Percentiles rank a stretch among this genome's conserved stretches.
Conservation (phyloP, 2,888 invertebrate species). For the Chloroclystis v-ata region DNA sequence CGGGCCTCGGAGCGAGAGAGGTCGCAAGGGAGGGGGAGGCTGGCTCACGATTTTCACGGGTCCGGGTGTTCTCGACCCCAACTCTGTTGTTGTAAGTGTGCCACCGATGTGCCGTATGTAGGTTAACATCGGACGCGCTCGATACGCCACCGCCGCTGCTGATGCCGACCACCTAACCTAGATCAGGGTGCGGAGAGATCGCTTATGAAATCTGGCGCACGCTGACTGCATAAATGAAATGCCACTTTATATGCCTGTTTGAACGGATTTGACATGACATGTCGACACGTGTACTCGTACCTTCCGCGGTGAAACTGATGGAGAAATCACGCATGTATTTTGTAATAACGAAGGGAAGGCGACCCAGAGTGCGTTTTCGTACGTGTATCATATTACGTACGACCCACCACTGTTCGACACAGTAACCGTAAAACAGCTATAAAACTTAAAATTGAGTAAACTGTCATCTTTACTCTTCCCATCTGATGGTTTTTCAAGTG, state of each 20-base stretch:
- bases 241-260: constrained; percentile 55
- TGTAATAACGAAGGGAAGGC: constrained; percentile 19
- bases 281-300: constrained; percentile 26
- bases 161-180: constrained; percentile 77
- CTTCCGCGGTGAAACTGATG: constrained; percentile 23
- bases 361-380: constrained; percentile 1
- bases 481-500: background rate
- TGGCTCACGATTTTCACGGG: constrained; percentile 69
- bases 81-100: constrained; percentile 58
- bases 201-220: constrained; percentile 77
- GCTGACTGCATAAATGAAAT: constrained; percentile 67
- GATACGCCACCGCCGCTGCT: constrained; percentile 68
- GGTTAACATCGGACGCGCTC: constrained; percentile 76
- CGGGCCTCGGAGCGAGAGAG: constrained; percentile 42
- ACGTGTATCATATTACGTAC: constrained; percentile 4
- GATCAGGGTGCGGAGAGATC: constrained; percentile 77
- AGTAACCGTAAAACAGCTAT: no score
- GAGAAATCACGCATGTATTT: constrained; percentile 24
- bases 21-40: constrained; percentile 46
- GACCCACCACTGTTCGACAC: no score
- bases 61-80: constrained; percentile 69
- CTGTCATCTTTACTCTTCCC: no score
- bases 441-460: no score
- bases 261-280: constrained; percentile 41
- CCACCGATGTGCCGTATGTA: constrained; percentile 62